phyloP scores from a whole-genome alignment of 2,888 invertebrate species.

The Heliconius sara region DNA sequence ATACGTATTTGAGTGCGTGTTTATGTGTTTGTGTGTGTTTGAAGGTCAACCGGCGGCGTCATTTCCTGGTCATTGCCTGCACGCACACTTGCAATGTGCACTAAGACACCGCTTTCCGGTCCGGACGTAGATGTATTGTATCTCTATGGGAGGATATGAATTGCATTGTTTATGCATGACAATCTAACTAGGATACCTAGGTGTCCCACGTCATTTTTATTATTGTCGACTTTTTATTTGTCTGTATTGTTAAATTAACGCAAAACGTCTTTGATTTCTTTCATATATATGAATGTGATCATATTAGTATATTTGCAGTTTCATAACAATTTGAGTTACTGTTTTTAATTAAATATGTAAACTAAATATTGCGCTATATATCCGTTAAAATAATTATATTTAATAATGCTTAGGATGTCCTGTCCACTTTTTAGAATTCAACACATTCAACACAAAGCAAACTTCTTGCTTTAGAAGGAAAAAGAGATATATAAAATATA shows the following conservation, averaged over 20 bases:
- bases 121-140: constrained; percentile 63
- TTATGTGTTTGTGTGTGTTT: constrained; percentile 56
- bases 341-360: background rate
- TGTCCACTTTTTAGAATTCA: background rate
- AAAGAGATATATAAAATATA: no score
- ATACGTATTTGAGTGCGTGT: constrained; percentile 20
- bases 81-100: constrained; percentile 52
- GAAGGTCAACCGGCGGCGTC: constrained; percentile 83
- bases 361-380: background rate
- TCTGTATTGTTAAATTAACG: background rate
- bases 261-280: no score
- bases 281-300: no score
- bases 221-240: constrained; percentile 10
- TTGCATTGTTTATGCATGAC: constrained; percentile 56
- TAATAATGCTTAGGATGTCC: background rate
- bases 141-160: constrained; percentile 61
- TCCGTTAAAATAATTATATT: background rate
- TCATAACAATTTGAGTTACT: background rate
- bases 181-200: constrained; percentile 51
- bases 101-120: constrained; percentile 73
- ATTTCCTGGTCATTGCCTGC: constrained; percentile 83
- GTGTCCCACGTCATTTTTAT: constrained; percentile 19
- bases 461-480: background rate
- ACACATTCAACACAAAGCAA: background rate
- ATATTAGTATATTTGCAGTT: background rate